phyloP scores from a whole-genome alignment of 1,140 invertebrate genomes.

The Camponotus floridanus region DNA sequence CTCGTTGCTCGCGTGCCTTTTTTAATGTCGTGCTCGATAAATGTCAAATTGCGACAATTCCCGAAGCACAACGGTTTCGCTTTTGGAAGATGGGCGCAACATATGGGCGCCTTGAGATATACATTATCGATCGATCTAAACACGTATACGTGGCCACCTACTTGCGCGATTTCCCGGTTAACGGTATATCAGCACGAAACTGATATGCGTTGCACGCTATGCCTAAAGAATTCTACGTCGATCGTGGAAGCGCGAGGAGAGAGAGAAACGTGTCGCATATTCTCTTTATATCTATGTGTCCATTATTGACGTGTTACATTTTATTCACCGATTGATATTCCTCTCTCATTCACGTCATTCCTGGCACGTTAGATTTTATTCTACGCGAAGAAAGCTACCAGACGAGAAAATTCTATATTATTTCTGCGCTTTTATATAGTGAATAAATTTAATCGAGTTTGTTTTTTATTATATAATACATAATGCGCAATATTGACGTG shows the following conservation, averaged over 20 bases:
- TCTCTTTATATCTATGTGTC: neutral
- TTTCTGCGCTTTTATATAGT: conserved; percentile 20
- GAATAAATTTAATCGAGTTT: conserved; percentile 31
- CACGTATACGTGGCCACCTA: conserved; percentile 15
- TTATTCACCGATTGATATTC: conserved; percentile 17
- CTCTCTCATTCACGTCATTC: conserved; percentile 17
- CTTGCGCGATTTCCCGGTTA: conserved; percentile 33
- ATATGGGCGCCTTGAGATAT: conserved; percentile 26
- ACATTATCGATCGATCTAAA: conserved; percentile 42
- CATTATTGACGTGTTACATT: conserved; percentile 42
- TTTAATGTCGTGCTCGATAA: conserved; percentile 33
- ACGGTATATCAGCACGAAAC: conserved; percentile 7
- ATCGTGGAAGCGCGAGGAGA: neutral
- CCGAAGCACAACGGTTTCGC: neutral
- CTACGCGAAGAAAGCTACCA: no score
- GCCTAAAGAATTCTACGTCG: conserved; percentile 2
- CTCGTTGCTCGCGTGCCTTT: neutral
- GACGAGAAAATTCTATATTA: conserved; percentile 9
- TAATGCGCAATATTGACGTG: neutral
- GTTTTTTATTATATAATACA: neutral
- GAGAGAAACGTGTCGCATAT: conserved; percentile 9
- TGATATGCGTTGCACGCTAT: neutral
- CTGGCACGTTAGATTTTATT: conserved; percentile 35
- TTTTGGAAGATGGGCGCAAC: conserved; percentile 36
- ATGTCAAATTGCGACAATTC: conserved; percentile 28